Percentiles rank a stretch among this genome's conserved stretches.
phyloP scores from a whole-genome alignment of 2,797 vertebrate species.

The Phalloptychus januarius region DNA sequence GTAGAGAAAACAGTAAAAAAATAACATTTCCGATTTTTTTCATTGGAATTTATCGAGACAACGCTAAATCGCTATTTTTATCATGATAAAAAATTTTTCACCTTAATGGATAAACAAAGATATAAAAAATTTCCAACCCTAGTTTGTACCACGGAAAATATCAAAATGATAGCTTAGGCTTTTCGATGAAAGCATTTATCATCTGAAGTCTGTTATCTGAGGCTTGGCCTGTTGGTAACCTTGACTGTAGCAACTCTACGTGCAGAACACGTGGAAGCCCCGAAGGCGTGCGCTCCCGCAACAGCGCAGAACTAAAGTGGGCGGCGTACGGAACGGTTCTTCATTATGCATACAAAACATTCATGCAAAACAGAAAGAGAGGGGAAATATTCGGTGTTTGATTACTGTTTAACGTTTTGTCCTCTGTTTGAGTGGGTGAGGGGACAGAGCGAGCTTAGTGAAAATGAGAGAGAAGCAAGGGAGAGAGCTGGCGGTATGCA shows the following conservation, averaged over 20 bases:
- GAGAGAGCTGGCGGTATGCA: conserved; percentile 19
- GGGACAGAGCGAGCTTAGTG: conserved; percentile 5
- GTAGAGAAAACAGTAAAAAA: not conserved
- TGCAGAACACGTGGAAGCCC: not conserved
- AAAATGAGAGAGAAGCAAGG: conserved; percentile 27
- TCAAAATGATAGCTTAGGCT: not conserved
- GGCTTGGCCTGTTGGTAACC: not conserved
- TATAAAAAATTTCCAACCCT: not conserved
- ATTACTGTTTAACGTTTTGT: conserved; percentile 8
- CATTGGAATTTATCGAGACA: not conserved
- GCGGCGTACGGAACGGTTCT: conserved; percentile 5
- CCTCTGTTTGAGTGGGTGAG: not conserved
- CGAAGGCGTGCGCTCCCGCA: not conserved
- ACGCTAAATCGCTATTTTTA: not conserved
- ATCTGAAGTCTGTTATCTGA: not conserved
- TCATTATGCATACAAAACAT: conserved; percentile 10
- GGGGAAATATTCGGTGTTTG: not conserved
- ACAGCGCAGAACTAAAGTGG: not conserved
- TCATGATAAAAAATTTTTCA: not conserved
- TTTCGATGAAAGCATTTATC: not conserved
- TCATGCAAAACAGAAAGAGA: not conserved
- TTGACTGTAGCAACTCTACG: not conserved
- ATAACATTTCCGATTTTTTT: not conserved
- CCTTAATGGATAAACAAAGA: not conserved
- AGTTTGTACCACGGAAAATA: not conserved